Evolutionary conservation across 2,797 vertebrate genomes (phyloP).

Genomic region (Selene dorsalis): DNA sequence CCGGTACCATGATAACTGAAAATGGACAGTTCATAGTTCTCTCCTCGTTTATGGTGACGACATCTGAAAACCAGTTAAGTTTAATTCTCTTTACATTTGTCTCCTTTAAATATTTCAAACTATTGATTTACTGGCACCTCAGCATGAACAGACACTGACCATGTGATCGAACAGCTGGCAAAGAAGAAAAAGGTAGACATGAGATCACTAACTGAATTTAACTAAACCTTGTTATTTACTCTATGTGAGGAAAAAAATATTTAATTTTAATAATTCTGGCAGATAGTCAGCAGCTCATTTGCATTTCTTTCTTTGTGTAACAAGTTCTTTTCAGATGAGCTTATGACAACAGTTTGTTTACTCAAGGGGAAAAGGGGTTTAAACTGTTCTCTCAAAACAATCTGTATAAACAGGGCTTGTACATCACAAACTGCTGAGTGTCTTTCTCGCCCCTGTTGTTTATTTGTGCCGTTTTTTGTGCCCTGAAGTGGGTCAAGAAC

Average conservation of each 20-base stretch:
- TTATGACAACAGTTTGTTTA: neutral
- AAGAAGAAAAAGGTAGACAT: neutral
- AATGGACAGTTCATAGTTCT: constrained; percentile 97
- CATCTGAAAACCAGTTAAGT: neutral
- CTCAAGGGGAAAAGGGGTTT: neutral
- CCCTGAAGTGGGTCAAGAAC: constrained; percentile 25
- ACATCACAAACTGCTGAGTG: neutral
- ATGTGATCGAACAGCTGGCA: no score
- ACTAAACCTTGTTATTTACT: neutral
- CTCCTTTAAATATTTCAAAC: neutral
- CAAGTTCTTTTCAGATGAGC: neutral
- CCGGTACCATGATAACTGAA: constrained; percentile 99
- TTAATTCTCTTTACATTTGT: neutral
- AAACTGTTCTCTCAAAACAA: neutral
- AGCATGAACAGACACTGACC: neutral
- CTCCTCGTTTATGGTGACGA: constrained; percentile 24
- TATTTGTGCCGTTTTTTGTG: constrained; percentile 37
- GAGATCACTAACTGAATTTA: neutral
- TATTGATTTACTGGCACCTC: neutral
- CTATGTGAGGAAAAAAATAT: neutral
- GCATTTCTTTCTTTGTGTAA: neutral
- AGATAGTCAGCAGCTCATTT: neutral
- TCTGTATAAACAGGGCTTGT: neutral
- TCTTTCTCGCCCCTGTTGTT: constrained; percentile 29
- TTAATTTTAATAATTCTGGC: neutral